These are phyloP conservation scores for Urocolius indicus DNA, from an alignment of 2,113 vertebrate genomes.

Conservation along the genomic window DNA sequence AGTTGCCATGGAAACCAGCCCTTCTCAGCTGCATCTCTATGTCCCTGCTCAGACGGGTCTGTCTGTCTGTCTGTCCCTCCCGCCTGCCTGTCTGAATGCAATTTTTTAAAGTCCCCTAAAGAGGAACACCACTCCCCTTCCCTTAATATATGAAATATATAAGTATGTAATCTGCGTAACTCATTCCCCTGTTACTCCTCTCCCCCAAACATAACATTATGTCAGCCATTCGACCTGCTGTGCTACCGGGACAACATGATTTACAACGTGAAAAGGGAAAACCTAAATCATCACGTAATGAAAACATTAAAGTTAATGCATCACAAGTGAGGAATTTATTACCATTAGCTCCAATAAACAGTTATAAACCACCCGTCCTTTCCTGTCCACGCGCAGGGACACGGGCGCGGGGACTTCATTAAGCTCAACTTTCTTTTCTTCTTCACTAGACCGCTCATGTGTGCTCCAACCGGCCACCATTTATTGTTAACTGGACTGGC, in stretches of 20 bases:
- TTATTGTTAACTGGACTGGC: conserved; percentile 77
- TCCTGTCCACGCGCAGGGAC: conserved; percentile 77
- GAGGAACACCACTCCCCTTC: not conserved
- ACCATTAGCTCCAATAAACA: conserved; percentile 80
- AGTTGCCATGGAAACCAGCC: conserved; percentile 58
- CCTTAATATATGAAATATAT: not conserved
- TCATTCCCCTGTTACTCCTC: conserved; percentile 45
- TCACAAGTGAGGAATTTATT: conserved; percentile 80
- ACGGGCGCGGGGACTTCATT: conserved; percentile 73
- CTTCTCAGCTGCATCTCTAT: not conserved
- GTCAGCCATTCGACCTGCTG: conserved; percentile 65
- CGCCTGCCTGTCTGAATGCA: not conserved
- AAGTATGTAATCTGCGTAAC: not conserved
- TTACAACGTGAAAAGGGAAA: conserved; percentile 74
- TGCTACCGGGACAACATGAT: conserved; percentile 69
- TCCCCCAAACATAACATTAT: conserved; percentile 53
- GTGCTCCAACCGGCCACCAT: conserved; percentile 69
- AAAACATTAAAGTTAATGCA: conserved; percentile 79
- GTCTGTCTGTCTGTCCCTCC: not conserved
- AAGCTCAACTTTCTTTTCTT: conserved; percentile 68
- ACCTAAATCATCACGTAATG: conserved; percentile 78
- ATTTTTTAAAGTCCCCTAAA: not conserved
- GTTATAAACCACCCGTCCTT: conserved; percentile 81
- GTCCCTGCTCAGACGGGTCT: not conserved
- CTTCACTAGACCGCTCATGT: conserved; percentile 68